Evolutionary conservation across 2,113 vertebrate genomes (phyloP), one percentile per base, ranked within the genome.

Genomic region (Crotophaga sulcirostris): DNA sequence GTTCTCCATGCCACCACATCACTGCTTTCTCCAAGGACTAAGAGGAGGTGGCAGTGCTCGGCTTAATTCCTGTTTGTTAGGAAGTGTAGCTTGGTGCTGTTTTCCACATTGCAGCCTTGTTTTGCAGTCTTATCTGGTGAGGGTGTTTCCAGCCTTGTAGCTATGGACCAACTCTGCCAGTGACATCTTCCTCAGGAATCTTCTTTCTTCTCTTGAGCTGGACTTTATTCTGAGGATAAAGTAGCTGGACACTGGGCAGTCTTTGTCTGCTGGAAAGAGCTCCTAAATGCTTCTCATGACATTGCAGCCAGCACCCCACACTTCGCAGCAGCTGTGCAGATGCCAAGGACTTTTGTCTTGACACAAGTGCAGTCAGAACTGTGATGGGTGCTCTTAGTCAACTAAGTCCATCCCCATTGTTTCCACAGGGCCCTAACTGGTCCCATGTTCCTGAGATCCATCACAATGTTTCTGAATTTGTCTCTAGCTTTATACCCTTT

Each of bases 111-210:
- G 83, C 84, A 87, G 45, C 82, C 64, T 69, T 92, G 79, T 96
- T 89, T 80, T 87, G 83, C 62, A 77, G 68, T 93, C 10, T 58
- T 76, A 84, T 80, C 60, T 74, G 16, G 19, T 64, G 42, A 90
- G 84, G 82, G 72, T 38, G 64, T 95, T 95, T 95, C 78, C 78
- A 87, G 66, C 77, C 70, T 59, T 75, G 83, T 89, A 84, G 75
- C 40, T 40, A 2, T 81, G 81, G 87, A 83, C 77, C 88, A 81
- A 31, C 64, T 97, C 73, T 97, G 83, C 94, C 92, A 78, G 68
- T 96, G 89, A 90, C 73, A 92, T 94, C 93, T 96, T 94, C 94
- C 97, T 97, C 94, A 96, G 87, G 94, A 95, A 97, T 94, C 84
- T 84, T 81, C 49, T 34, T 90, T 77, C 72, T 96, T 92, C 76